Percentiles rank a stretch among this genome's conserved stretches.
Conservation (phyloP, 2,113 vertebrate species). For the Aptenodytes patagonicus region DNA sequence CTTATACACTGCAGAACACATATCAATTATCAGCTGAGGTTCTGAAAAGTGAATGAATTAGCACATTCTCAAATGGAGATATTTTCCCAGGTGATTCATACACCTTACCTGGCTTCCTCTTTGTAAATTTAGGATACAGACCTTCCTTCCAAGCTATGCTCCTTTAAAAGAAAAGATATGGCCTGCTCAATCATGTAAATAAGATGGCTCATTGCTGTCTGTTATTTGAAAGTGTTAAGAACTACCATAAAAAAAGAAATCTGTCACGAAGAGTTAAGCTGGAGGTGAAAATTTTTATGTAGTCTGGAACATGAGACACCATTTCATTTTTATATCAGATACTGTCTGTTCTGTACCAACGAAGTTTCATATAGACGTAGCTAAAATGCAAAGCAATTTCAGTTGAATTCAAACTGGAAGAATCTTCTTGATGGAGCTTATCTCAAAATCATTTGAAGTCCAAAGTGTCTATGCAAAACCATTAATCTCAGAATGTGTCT, state of each 20-base stretch:
- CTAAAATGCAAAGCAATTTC: constrained; percentile 22
- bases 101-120: constrained; percentile 32
- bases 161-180: constrained; percentile 28
- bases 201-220: not conserved
- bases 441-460: constrained; percentile 69
- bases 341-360: not conserved
- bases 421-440: constrained; percentile 64
- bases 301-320: not conserved
- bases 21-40: not conserved
- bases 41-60: constrained; percentile 60
- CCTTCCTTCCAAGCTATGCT: constrained; percentile 32
- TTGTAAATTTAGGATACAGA: constrained; percentile 53
- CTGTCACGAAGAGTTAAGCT: not conserved
- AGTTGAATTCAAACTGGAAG: constrained; percentile 49
- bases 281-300: not conserved
- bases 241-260: not conserved
- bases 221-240: constrained; percentile 30
- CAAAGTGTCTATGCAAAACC: constrained; percentile 77
- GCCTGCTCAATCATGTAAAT: not conserved
- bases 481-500: constrained; percentile 79
- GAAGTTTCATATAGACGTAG: not conserved
- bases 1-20: not conserved
- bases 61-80: constrained; percentile 38
- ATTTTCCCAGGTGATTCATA: constrained; percentile 58
- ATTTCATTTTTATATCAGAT: constrained; percentile 30